Base-by-base conservation (phyloP, 1,140 invertebrate genomes). In the Pentalonia nigronervosa region DNA sequence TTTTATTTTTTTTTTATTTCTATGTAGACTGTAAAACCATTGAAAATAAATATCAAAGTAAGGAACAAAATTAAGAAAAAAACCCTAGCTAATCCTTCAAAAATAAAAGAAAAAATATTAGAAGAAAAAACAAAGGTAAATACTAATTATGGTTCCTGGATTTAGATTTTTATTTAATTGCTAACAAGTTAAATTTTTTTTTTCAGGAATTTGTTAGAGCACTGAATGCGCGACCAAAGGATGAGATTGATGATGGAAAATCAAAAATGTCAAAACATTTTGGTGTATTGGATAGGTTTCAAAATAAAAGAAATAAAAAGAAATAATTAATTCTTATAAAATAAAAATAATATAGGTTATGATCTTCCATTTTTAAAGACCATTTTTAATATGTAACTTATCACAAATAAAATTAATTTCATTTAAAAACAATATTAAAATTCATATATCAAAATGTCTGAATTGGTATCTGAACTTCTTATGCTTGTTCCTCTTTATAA, bases 381-480 rank as follows among this genome's bases (percentile, higher is more conserved):
- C 9, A 1, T 60, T 67, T 41, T 50, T 56, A 56, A 45, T 20
- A 60, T 30, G 47, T 53, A 93, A 47, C 7, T 60, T 25, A 90
- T 90, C n/a, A 50, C 34, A 60, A 60, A 60, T 60, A 60, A 76
- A 34, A 34, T 67, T 34, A 81, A 83, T 76, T 36, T 83, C 23
- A 30, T 89, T 50, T 48, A 47, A 67, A 41, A 93, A 93, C 30
- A 90, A 84, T 14, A 90, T 83, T 76, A 0, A 97, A 95, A 95
- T 98, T 94, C 93, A 94, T 93, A 94, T 94, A 94, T 96, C 95
- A 90, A 96, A 94, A 95, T 96, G 95, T 60, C 95, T 94, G 94
- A 96, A 96, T n/a, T 96, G 94, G 94, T 95, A 94, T 93, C 96
- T 94, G 48, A 96, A 94, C 94, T 97, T 97, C 41, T 41, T 41